Conservation (phyloP, 2,888 invertebrate genomes). For the Mesorhabditis belari region DNA sequence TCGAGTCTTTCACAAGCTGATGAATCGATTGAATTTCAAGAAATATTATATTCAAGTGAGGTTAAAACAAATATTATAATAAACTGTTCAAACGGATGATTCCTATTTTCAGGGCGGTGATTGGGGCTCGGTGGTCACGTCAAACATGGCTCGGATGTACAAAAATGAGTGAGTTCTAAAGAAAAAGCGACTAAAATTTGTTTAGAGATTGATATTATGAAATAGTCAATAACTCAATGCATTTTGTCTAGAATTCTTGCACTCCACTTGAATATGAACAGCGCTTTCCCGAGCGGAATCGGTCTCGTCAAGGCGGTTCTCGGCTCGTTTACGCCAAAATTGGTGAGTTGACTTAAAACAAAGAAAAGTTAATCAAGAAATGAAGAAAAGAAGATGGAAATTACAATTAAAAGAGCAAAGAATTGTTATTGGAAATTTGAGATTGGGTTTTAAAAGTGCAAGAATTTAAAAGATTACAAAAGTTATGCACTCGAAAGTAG, state of each 20-base stretch:
- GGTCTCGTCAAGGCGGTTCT: conserved; percentile 19
- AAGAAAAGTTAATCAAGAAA: neutral
- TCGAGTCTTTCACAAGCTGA: conserved; percentile 64
- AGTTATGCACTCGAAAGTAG: too few species aligned
- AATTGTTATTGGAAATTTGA: too few species aligned
- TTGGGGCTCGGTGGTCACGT: conserved; percentile 69
- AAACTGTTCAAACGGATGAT: neutral
- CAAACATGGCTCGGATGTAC: conserved; percentile 64
- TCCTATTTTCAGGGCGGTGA: conserved; percentile 74
- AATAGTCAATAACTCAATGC: neutral
- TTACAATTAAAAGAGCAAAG: too few species aligned
- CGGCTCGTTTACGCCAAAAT: conserved; percentile 27
- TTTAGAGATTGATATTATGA: neutral
- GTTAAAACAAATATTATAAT: conserved; percentile 5
- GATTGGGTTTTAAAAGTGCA: too few species aligned
- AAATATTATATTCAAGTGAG: conserved; percentile 67
- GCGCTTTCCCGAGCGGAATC: conserved; percentile 41
- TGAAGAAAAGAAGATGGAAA: too few species aligned
- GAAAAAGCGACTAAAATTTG: neutral
- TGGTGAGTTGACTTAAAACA: neutral
- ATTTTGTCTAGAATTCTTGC: conserved; percentile 58
- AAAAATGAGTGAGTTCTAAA: conserved; percentile 57
- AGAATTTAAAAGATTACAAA: too few species aligned
- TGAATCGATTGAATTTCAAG: conserved; percentile 66
- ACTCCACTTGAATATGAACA: conserved; percentile 65